A percentile compares a stretch with the other conserved stretches of the same genome.
Evolutionary conservation across 2,797 vertebrate species (phyloP).

Genomic region (Poeciliopsis paucimaculata): DNA sequence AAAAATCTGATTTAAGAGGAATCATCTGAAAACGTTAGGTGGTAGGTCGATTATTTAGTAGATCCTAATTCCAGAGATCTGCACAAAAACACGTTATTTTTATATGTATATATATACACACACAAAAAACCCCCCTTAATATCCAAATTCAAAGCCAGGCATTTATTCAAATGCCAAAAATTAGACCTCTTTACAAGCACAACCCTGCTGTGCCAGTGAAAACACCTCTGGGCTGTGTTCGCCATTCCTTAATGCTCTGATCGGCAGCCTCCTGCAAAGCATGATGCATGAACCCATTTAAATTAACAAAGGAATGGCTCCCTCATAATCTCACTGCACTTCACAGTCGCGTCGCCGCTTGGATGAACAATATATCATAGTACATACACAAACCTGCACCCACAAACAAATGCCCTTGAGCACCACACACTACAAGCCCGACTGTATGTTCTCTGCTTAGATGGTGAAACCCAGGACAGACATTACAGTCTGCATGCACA

Average conservation of each 20-base stretch:
- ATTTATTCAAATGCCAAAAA: conserved; percentile 70
- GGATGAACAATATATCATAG: conserved; percentile 95
- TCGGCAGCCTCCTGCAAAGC: conserved; percentile 84
- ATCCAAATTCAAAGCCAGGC: conserved; percentile 28
- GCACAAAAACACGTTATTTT: conserved; percentile 17
- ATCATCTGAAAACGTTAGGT: background rate
- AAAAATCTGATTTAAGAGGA: background rate
- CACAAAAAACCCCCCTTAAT: conserved; percentile 10
- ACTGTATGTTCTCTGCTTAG: conserved; percentile 84
- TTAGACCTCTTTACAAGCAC: conserved; percentile 65
- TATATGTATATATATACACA: background rate
- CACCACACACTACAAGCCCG: conserved; percentile 86
- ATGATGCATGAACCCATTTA: conserved; percentile 99
- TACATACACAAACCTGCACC: conserved; percentile 52
- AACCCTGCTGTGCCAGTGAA: conserved; percentile 90
- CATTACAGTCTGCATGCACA: conserved; percentile 22
- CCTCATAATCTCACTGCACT: conserved; percentile 90
- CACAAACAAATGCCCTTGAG: conserved; percentile 90
- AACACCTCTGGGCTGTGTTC: conserved; percentile 95
- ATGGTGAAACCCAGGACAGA: conserved; percentile 86
- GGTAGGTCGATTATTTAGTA: background rate
- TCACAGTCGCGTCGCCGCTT: conserved; percentile 84
- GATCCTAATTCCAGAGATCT: background rate
- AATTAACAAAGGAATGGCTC: conserved; percentile 99
- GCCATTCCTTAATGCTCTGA: conserved; percentile 79